Evolutionary conservation across 2,888 invertebrate species (phyloP).

Genomic region (Drosophila picticornis): DNA sequence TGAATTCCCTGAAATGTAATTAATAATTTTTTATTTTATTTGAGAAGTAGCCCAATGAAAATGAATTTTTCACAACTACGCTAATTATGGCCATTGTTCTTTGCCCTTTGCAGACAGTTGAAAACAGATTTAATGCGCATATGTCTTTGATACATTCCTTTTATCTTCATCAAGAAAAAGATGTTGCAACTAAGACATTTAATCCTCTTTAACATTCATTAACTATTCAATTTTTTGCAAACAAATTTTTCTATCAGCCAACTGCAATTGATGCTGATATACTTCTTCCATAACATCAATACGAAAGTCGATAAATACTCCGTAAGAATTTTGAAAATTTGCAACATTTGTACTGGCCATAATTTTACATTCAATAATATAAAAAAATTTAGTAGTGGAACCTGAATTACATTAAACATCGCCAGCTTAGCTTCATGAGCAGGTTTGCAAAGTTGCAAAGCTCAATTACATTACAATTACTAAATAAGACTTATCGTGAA

Average conservation of each 20-base stretch:
- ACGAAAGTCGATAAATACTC: neutral
- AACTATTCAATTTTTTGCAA: neutral
- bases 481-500: neutral
- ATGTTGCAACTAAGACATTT: neutral
- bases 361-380: neutral
- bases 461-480: neutral
- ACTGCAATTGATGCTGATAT: neutral
- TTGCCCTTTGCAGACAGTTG: neutral
- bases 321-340: neutral
- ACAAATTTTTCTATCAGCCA: neutral
- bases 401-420: neutral
- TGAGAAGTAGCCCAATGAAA: neutral
- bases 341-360: neutral
- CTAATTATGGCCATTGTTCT: neutral
- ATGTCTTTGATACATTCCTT: neutral
- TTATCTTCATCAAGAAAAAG: neutral
- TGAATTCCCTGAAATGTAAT: neutral
- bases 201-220: neutral
- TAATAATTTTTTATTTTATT: neutral
- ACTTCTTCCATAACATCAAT: neutral
- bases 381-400: neutral
- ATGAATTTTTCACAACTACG: neutral
- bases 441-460: neutral
- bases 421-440: neutral
- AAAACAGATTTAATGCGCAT: neutral